Evolutionary conservation across 1,140 invertebrate species (phyloP).

Genomic region (Drosophila arizonae): DNA sequence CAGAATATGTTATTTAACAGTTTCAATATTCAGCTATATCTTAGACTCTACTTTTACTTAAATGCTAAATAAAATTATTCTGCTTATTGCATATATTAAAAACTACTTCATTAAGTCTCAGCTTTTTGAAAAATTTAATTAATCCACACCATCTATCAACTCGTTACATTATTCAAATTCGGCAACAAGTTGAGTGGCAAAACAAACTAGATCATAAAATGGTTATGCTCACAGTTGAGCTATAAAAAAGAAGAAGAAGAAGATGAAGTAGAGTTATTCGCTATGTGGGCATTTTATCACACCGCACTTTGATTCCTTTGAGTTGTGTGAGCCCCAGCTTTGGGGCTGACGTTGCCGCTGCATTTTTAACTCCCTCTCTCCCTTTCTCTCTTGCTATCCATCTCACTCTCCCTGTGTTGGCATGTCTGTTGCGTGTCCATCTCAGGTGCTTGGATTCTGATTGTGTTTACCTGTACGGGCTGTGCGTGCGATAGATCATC

Average conservation of each 20-base stretch:
- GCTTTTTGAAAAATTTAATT: no score
- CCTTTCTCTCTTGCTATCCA: no score
- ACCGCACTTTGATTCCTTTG: conserved; percentile 26
- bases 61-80: no score
- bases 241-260: not conserved
- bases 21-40: not conserved
- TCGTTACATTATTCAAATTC: not conserved
- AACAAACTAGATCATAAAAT: conserved; percentile 3
- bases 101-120: not conserved
- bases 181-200: not conserved
- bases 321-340: conserved; percentile 7
- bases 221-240: not conserved
- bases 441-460: conserved; percentile 47
- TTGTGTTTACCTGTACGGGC: conserved; percentile 66
- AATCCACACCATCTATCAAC: not conserved
- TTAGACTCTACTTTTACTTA: no score
- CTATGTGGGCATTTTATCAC: conserved; percentile 51
- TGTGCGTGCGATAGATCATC: conserved; percentile 74
- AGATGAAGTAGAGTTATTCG: not conserved
- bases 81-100: no score
- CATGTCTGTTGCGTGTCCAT: conserved; percentile 37
- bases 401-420: conserved; percentile 2
- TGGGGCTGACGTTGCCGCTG: not conserved
- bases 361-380: not conserved
- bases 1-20: no score